These are phyloP conservation scores for Scotopteryx bipunctaria DNA, from an alignment of 2,888 invertebrate species.

Conservation along the genomic window DNA sequence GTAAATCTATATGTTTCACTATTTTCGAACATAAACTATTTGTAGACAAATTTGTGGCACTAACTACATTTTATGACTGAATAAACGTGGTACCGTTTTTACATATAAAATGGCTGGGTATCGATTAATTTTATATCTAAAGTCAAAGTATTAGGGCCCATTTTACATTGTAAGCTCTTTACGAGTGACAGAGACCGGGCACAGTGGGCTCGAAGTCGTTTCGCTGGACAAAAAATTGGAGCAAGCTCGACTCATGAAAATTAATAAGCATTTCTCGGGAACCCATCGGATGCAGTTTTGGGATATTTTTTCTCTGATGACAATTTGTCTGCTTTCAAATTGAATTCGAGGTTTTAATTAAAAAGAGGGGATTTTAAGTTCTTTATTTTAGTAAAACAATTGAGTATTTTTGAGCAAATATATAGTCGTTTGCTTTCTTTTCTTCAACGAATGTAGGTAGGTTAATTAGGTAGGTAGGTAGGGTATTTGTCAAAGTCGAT, in stretches of 20 bases:
- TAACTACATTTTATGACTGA: too few species aligned
- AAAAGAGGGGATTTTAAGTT: neutral
- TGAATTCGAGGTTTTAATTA: constrained; percentile 51
- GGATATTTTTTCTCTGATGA: constrained; percentile 42
- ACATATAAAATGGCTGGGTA: too few species aligned
- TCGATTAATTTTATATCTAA: neutral
- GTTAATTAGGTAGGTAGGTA: too few species aligned
- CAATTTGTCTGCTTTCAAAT: constrained; percentile 53
- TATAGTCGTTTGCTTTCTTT: neutral
- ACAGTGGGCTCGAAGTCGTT: constrained; percentile 16
- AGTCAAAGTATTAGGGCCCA: neutral
- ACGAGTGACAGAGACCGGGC: constrained; percentile 4
- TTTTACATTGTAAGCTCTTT: neutral
- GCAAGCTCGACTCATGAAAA: constrained; percentile 66
- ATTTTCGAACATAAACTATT: too few species aligned
- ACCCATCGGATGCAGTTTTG: constrained; percentile 40
- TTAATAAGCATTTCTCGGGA: constrained; percentile 64
- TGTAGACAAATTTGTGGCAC: too few species aligned
- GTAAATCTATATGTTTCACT: too few species aligned
- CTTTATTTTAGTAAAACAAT: neutral
- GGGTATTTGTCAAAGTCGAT: too few species aligned
- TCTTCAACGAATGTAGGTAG: neutral
- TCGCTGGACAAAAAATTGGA: constrained; percentile 60
- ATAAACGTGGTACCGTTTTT: too few species aligned
- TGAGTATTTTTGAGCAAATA: neutral